Conservation (phyloP, 2,888 invertebrate genomes). For the Hirtodrosophila histrioides region DNA sequence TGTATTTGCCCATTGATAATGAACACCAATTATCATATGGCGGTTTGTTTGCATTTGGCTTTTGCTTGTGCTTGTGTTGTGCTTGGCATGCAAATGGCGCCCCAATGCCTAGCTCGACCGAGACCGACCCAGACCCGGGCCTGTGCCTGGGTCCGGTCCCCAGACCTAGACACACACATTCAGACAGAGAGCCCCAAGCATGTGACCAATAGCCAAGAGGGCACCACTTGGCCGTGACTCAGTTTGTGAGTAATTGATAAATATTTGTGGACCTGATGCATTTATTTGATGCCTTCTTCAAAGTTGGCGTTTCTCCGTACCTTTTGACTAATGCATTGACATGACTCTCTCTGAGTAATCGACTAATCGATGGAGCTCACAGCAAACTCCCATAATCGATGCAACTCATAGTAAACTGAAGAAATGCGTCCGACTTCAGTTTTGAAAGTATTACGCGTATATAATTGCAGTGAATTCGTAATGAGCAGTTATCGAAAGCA, state of each 20-base stretch:
- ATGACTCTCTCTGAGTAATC: constrained; percentile 38
- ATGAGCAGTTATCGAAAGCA: neutral
- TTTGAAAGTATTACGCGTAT: too few relatives aligned
- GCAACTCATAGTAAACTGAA: too few relatives aligned
- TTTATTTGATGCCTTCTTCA: constrained; percentile 31
- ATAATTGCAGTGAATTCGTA: constrained; percentile 3
- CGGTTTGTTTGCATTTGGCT: constrained; percentile 48
- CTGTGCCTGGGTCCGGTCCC: too few relatives aligned
- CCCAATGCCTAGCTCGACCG: constrained; percentile 41
- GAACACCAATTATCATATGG: constrained; percentile 67
- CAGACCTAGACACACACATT: neutral
- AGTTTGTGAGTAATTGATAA: constrained; percentile 68
- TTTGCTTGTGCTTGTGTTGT: constrained; percentile 9
- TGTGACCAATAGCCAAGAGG: constrained; percentile 30
- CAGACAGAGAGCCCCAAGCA: constrained; percentile 3
- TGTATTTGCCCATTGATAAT: constrained; percentile 77
- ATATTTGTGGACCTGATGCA: constrained; percentile 67
- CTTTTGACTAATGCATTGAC: constrained; percentile 48
- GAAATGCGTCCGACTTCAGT: too few relatives aligned
- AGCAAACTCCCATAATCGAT: too few relatives aligned
- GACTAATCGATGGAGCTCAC: constrained; percentile 5
- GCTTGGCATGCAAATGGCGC: constrained; percentile 61
- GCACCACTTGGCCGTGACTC: constrained; percentile 70
- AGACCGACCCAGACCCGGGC: constrained; percentile 3
- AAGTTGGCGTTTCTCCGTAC: constrained; percentile 29